phyloP scores from a whole-genome alignment of 2,113 vertebrate genomes.

The Pseudopodoces humilis region DNA sequence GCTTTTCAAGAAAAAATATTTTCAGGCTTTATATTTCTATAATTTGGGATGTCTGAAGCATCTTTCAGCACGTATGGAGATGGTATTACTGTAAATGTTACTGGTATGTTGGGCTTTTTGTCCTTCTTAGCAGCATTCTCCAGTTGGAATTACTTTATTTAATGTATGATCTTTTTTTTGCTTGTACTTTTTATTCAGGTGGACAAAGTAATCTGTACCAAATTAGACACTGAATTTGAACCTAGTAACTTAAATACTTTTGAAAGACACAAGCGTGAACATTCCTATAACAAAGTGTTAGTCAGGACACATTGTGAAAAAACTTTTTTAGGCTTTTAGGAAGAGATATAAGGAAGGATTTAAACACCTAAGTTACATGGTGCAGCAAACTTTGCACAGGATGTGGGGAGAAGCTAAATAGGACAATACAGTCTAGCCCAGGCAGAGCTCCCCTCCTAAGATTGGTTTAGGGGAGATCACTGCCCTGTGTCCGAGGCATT shows the following conservation, averaged over 20 bases:
- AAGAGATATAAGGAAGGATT: not conserved
- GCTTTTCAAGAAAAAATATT: constrained; percentile 12
- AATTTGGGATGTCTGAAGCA: not conserved
- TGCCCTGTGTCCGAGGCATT: not conserved
- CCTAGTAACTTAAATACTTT: not conserved
- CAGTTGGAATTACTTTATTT: not conserved
- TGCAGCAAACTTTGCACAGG: not conserved
- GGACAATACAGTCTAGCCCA: accelerated
- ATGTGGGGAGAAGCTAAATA: not conserved
- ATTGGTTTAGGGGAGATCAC: not conserved
- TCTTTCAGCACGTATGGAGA: not conserved
- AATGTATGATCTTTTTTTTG: not conserved
- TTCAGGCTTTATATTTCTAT: constrained; percentile 4
- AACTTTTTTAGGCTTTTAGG: not conserved
- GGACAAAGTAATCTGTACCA: not conserved
- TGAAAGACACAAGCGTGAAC: not conserved
- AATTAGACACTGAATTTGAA: not conserved
- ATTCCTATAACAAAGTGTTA: not conserved
- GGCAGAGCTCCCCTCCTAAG: not conserved
- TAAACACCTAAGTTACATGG: not conserved
- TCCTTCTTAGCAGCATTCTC: not conserved
- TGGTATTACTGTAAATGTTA: not conserved
- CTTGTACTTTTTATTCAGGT: not conserved
- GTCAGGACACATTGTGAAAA: not conserved
- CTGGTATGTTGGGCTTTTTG: not conserved